Base-by-base conservation (phyloP, 2,113 vertebrate species). In the Brachionichthys hirsutus region DNA sequence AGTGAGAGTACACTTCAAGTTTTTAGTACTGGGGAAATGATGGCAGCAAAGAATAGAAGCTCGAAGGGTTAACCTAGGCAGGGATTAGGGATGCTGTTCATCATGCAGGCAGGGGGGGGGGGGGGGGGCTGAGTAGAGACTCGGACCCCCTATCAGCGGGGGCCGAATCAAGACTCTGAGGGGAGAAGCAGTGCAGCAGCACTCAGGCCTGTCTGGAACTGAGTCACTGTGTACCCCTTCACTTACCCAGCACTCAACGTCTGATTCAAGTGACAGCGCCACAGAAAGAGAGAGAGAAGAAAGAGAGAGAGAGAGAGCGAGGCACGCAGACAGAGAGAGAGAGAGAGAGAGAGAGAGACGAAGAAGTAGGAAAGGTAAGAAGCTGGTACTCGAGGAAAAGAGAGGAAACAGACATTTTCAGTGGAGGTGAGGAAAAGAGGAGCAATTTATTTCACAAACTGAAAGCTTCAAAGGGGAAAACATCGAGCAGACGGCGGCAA, bases 211-310 rank as follows among this genome's bases (percentile, higher is more conserved):
- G 82, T 79, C 75, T 75, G 42, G 69, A 77, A 72, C 70, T 77
- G 81, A 74, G 68, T 69, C 56, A 63, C 79, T 75, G 78, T 73
- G 77, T 70, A 74, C 75, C 80, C 76, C 83, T 77, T 83, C 76
- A 84, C 81, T 84, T 81, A 82, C 75, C 75, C 81, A 47, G 68
- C 78, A 85, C 80, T 85, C 78, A 72, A 80, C 73, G 79, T 81
- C 80, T 85, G 84, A 85, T 81, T 87, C 77, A 83, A 83, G 77
- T 85, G 85, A 86, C 82, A 85, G 73, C 55, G 59, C 61, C 56
- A 64, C 58, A 62, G 56, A 86, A 51, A 75, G 60, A 75, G 43
- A 44, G 54, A 41, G 66, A 60, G 54, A 42, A 20, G 8, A 45
- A 45, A 6, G 62, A 62, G 24, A 30, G 24, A 30, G 24, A 30